Evolutionary conservation across 2,113 vertebrate genomes (phyloP).

Genomic region (Nansenia antarctica): DNA sequence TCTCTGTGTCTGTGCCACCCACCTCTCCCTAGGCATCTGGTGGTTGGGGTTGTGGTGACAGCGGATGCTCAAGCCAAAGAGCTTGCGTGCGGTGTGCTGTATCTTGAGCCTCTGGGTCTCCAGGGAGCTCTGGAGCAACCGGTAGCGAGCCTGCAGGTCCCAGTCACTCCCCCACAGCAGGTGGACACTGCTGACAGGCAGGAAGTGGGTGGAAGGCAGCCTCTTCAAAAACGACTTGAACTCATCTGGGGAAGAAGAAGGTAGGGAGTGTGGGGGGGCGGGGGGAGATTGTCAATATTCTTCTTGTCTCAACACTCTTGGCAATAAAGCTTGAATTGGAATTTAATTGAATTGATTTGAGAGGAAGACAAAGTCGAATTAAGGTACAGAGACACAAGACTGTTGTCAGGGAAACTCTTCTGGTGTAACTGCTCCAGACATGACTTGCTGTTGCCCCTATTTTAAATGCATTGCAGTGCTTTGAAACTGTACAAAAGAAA

Average conservation of each 20-base stretch:
- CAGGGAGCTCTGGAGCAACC: conserved; percentile 91
- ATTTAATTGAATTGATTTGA: no score
- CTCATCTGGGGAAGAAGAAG: conserved; percentile 81
- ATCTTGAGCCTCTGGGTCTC: conserved; percentile 93
- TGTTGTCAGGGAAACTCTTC: no score
- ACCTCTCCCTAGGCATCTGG: conserved; percentile 99
- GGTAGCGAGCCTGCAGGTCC: conserved; percentile 97
- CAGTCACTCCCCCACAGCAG: conserved; percentile 98
- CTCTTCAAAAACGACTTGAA: conserved; percentile 98
- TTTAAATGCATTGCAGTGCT: no score
- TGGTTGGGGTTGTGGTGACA: conserved; percentile 98
- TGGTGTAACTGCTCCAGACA: no score
- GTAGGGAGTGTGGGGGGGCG: background rate
- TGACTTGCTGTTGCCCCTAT: no score
- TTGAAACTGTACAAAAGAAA: no score
- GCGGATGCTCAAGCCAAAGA: conserved; percentile 95
- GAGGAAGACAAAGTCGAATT: no score
- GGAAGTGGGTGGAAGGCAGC: conserved; percentile 95
- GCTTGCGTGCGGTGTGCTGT: conserved; percentile 94
- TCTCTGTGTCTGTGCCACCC: conserved; percentile 23
- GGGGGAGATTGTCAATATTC: background rate
- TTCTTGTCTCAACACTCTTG: background rate
- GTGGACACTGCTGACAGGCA: conserved; percentile 96
- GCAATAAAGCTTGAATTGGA: no score
- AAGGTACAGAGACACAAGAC: no score